These are phyloP conservation scores for Acronicta leporina DNA, from an alignment of 2,888 invertebrate species.

Conservation along the genomic window DNA sequence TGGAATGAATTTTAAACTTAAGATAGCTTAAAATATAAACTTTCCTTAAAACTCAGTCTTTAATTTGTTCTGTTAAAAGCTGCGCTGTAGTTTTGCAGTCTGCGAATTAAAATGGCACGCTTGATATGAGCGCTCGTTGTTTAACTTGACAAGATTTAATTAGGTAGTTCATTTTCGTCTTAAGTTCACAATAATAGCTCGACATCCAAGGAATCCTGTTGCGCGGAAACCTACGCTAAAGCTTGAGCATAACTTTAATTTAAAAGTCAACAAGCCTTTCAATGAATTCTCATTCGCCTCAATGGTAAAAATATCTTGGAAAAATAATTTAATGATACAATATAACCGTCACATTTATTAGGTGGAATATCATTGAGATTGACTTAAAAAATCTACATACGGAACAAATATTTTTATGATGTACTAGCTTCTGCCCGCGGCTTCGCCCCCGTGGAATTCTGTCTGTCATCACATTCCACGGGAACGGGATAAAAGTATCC, in stretches of 20 bases:
- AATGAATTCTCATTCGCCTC: too few species aligned
- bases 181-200: background rate
- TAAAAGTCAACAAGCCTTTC: too few species aligned
- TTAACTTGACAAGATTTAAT: constrained; percentile 1
- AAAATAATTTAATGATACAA: too few species aligned
- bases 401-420: too few species aligned
- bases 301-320: too few species aligned
- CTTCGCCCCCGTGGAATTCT: too few species aligned
- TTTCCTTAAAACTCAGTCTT: background rate
- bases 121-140: background rate
- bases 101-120: background rate
- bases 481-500: too few species aligned
- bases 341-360: too few species aligned
- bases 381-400: too few species aligned
- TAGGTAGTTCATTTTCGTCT: background rate
- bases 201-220: background rate
- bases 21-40: background rate
- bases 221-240: background rate
- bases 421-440: too few species aligned
- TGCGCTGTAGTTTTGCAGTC: background rate
- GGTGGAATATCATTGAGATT: too few species aligned
- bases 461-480: too few species aligned
- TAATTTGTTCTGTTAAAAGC: constrained; percentile 1
- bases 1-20: background rate
- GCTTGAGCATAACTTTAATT: background rate